Percentiles rank a stretch among this genome's conserved stretches.
Evolutionary conservation across 2,113 vertebrate species (phyloP).

Genomic region (Syrrhaptes paradoxus): DNA sequence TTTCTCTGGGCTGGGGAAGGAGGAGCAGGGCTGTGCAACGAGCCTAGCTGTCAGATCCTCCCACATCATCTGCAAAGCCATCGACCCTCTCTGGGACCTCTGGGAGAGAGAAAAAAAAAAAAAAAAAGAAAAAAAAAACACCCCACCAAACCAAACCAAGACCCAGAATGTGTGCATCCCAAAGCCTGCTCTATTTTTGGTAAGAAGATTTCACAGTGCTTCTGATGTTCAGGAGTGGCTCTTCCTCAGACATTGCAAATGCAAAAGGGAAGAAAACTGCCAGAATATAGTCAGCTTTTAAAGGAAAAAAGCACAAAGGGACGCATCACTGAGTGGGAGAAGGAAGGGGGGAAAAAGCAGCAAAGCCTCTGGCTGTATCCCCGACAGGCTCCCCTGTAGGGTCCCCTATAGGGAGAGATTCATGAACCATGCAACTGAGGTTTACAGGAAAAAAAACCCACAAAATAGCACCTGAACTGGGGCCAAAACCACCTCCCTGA

Average conservation of each 20-base stretch:
- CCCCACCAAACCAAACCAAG: not conserved
- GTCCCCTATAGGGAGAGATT: not conserved
- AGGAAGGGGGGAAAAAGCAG: not conserved
- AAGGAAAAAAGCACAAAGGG: not conserved
- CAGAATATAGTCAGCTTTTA: not conserved
- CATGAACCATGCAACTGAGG: not conserved
- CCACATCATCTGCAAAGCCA: slow-evolving; percentile 6
- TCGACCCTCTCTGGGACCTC: not conserved
- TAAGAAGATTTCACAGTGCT: not conserved
- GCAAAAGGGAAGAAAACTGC: not conserved
- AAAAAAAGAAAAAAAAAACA: too few relatives aligned
- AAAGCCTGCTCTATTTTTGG: not conserved
- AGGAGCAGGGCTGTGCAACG: not conserved
- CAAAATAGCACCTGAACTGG: not conserved
- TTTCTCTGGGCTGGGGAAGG: not conserved
- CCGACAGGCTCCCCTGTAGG: not conserved
- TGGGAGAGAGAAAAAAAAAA: not conserved
- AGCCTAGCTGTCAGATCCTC: slow-evolving; percentile 7
- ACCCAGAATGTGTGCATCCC: not conserved
- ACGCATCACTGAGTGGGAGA: not conserved
- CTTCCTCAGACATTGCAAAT: not conserved
- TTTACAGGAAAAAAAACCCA: not conserved
- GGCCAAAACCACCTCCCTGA: not conserved
- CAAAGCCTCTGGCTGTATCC: not conserved
- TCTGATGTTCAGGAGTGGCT: not conserved